These are phyloP conservation scores for Tauraco erythrolophus DNA, from an alignment of 2,113 vertebrate species.

Conservation along the genomic window DNA sequence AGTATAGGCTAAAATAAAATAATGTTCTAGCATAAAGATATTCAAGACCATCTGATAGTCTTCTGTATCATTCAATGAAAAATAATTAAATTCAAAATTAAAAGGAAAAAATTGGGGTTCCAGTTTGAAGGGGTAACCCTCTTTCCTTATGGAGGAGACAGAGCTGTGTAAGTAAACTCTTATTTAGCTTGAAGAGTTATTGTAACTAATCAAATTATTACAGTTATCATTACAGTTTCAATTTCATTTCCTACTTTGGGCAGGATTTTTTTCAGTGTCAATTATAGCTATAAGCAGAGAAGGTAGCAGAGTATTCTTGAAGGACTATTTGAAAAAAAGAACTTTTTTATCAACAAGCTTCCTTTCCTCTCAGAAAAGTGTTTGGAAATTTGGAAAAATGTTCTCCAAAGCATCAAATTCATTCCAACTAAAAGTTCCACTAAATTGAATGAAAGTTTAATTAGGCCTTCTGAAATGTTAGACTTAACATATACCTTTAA, in stretches of 20 bases:
- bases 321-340: background rate
- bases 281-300: background rate
- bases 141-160: background rate
- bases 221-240: background rate
- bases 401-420: background rate
- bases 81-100: background rate
- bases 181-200: background rate
- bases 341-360: background rate
- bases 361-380: background rate
- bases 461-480: background rate
- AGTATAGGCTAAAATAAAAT: background rate
- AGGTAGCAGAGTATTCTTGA: background rate
- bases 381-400: background rate
- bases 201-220: background rate
- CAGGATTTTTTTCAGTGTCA: background rate
- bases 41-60: background rate
- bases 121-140: background rate
- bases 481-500: background rate
- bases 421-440: background rate
- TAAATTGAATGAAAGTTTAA: background rate
- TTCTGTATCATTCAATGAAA: background rate
- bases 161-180: background rate
- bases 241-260: background rate
- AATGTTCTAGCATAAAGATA: background rate
- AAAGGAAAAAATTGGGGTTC: background rate